phyloP scores from a whole-genome alignment of 2,888 invertebrate genomes.

The Sicus ferrugineus region DNA sequence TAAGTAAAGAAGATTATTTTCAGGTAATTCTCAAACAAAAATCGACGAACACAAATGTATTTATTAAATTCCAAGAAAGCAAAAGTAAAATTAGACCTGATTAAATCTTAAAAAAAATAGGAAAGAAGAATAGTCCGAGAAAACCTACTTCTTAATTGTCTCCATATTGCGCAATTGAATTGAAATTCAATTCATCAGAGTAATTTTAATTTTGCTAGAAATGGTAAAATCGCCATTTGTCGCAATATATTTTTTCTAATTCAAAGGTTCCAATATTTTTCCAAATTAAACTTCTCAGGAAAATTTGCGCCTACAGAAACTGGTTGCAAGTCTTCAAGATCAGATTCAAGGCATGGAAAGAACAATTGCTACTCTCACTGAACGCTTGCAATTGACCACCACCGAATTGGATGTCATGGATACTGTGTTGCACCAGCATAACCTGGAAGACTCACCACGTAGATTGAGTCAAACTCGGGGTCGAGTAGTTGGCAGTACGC shows the following conservation, averaged over 20 bases:
- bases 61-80: background rate
- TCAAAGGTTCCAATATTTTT: background rate
- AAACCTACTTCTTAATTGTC: too few species aligned
- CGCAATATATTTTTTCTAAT: too few species aligned
- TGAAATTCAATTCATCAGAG: too few species aligned
- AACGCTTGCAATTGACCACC: conserved; percentile 56
- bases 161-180: too few species aligned
- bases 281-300: conserved; percentile 45
- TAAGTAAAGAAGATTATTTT: conserved; percentile 52
- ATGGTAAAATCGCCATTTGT: too few species aligned
- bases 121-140: too few species aligned
- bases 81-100: background rate
- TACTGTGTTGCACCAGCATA: conserved; percentile 57
- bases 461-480: conserved; percentile 47
- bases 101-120: too few species aligned
- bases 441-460: conserved; percentile 50
- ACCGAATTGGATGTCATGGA: conserved; percentile 62
- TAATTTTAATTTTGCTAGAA: too few species aligned
- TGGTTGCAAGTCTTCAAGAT: conserved; percentile 53
- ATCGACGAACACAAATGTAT: background rate
- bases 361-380: conserved; percentile 54
- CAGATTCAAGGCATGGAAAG: conserved; percentile 57
- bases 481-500: conserved; percentile 55
- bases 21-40: conserved; percentile 34
- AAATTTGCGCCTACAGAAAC: conserved; percentile 53